Evolutionary conservation across 2,113 vertebrate genomes (phyloP).

Genomic region (Capricornis sumatraensis): DNA sequence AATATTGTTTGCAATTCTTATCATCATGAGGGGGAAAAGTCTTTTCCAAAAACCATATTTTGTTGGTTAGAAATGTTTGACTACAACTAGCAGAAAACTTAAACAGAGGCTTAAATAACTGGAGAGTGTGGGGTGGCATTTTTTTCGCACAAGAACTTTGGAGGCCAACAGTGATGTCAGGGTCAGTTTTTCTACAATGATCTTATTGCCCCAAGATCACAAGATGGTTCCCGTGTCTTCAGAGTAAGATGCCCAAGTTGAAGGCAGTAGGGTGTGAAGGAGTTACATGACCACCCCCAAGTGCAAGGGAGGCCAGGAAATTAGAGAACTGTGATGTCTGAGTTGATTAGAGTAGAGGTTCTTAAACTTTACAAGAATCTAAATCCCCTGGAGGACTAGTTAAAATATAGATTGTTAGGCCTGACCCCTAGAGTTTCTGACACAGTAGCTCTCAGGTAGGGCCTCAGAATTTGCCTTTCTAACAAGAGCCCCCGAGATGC

Average conservation of each 20-base stretch:
- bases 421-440: background rate
- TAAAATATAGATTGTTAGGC: background rate
- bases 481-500: background rate
- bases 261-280: background rate
- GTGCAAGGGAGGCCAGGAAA: background rate
- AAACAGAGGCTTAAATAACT: background rate
- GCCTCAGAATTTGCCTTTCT: background rate
- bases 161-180: background rate
- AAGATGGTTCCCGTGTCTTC: background rate
- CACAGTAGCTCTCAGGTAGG: background rate
- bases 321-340: background rate
- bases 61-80: background rate
- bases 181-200: background rate
- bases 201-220: background rate
- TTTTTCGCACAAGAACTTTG: background rate
- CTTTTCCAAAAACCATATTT: background rate
- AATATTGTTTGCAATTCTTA: slow-evolving; percentile 21
- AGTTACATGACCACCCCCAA: background rate
- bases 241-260: background rate
- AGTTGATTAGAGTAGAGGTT: background rate
- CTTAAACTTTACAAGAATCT: background rate
- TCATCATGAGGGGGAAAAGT: background rate
- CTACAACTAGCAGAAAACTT: background rate
- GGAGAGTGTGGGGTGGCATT: background rate
- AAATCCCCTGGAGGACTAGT: background rate